Percentiles rank a stretch among this genome's conserved stretches.
phyloP scores from a whole-genome alignment of 1,140 invertebrate genomes.

The Orchesella cincta region DNA sequence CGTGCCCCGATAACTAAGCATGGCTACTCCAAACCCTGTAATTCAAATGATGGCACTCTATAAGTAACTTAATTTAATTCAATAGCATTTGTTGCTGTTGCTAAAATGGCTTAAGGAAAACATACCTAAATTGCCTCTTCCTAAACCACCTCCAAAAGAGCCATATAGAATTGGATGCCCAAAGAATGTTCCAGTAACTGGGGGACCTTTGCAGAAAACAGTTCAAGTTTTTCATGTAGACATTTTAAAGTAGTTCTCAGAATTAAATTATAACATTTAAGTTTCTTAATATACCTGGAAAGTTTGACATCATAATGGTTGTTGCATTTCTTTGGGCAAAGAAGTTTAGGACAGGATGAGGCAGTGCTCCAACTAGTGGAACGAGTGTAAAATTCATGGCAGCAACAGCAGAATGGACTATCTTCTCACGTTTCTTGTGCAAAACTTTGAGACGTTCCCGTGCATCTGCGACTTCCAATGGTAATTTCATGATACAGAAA shows the following conservation, averaged over 20 bases:
- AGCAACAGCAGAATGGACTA: constrained; percentile 19
- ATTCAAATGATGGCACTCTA: no score
- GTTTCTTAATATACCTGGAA: not conserved
- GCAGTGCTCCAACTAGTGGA: constrained; percentile 7
- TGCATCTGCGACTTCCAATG: constrained; percentile 15
- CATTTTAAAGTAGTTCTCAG: not conserved
- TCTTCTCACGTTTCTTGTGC: constrained; percentile 1
- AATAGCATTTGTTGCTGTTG: no score
- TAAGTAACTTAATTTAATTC: no score
- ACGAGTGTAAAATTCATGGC: constrained; percentile 19
- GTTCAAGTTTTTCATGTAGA: not conserved
- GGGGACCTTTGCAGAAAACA: constrained; percentile 5
- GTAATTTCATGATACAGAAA: constrained; percentile 27
- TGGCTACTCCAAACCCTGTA: constrained; percentile 13
- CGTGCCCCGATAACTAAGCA: constrained; percentile 17
- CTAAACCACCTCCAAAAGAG: constrained; percentile 25
- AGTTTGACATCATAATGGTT: constrained; percentile 29
- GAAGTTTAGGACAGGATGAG: constrained; percentile 1
- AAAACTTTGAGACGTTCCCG: constrained; percentile 25
- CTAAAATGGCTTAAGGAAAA: no score
- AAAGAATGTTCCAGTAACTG: constrained; percentile 12
- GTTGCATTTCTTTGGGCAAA: constrained; percentile 18
- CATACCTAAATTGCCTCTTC: constrained; percentile 25
- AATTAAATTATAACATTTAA: not conserved
- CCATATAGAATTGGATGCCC: constrained; percentile 18